Percentiles rank a stretch among this genome's conserved stretches.
These are phyloP conservation scores for Acipenser ruthenus DNA, from an alignment of 2,797 vertebrate genomes.

Conservation along the genomic window DNA sequence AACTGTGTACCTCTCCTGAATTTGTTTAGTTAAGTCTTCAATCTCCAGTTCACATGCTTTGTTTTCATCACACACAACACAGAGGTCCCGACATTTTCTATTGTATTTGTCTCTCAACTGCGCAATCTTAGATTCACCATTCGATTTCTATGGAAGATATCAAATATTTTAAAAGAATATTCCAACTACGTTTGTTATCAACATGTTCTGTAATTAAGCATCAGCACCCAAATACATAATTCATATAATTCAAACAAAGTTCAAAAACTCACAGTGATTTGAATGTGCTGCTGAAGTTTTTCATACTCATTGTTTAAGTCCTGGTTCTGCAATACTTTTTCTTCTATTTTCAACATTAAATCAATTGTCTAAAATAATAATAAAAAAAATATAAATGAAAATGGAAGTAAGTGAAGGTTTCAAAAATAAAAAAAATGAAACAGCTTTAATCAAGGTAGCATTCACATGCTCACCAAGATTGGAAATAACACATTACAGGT, in stretches of 20 bases:
- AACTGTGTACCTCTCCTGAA: slow-evolving; percentile 38
- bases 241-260: slow-evolving; percentile 9
- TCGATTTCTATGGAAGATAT: slow-evolving; percentile 45
- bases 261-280: slow-evolving; percentile 45
- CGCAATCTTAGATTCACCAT: slow-evolving; percentile 42
- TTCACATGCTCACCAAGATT: no score
- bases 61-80: slow-evolving; percentile 42
- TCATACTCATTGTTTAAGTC: slow-evolving; percentile 26
- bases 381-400: no score
- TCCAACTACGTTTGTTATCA: no score
- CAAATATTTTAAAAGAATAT: slow-evolving; percentile 4
- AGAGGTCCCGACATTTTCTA: slow-evolving; percentile 34
- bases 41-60: slow-evolving; percentile 39
- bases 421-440: no score
- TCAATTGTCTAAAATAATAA: slow-evolving; percentile 36
- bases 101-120: slow-evolving; percentile 39
- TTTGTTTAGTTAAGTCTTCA: slow-evolving; percentile 43
- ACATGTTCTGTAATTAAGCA: no score
- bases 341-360: slow-evolving; percentile 37
- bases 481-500: no score
- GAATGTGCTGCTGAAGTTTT: slow-evolving; percentile 33
- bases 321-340: slow-evolving; percentile 28
- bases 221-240: neutral
- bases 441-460: no score
- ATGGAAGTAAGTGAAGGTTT: no score